Base-by-base conservation (phyloP, 2,113 vertebrate species). In the Furnarius figulus region DNA sequence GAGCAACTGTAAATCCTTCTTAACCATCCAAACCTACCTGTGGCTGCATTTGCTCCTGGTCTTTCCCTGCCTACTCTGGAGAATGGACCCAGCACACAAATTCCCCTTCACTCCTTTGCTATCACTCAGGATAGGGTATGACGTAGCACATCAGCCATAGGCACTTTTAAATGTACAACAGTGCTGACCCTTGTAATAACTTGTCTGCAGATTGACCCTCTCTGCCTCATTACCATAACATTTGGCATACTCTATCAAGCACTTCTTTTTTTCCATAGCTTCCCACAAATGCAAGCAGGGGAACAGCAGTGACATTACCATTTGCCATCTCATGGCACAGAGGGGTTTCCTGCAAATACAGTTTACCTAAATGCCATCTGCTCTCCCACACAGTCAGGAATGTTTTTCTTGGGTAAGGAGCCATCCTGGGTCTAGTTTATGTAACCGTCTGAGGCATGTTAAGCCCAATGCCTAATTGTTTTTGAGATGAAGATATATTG, bases 331-430 rank as follows among this genome's bases (percentile, higher is more conserved):
- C 82, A 87, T 61, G 76, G 85, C 83, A 93, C 46, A 37, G 39
- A 20, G 84, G 66, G 27, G 31, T 31, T 83, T 93, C 68, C 95
- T 89, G 87, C 85, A 93, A 93, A 78, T 37, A 31, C 81, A 92
- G 59, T 95, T 95, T 90, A 85, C 95, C 49, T 89, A 95, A 96
- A 74, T 95, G 92, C 80, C 87, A 94, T 96, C 95, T 96, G 76
- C 44, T 96, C 58, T 93, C 87, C 83, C 82, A 93, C 68, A 14
- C 77, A 94, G 72, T 79, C 70, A 53, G 85, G 66, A 93, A 87
- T 52, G 53, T 82, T 95, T 92, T 89, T 91, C 74, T 91, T 91
- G 70, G 35, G 56, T 87, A 68, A 91, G 49, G 66, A 89, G 70
- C 89, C 87, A 65, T 52, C 77, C 73, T 71, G 47, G 46, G 63